Evolutionary conservation across 2,797 vertebrate genomes (phyloP).

Genomic region (Phoebastria nigripes): DNA sequence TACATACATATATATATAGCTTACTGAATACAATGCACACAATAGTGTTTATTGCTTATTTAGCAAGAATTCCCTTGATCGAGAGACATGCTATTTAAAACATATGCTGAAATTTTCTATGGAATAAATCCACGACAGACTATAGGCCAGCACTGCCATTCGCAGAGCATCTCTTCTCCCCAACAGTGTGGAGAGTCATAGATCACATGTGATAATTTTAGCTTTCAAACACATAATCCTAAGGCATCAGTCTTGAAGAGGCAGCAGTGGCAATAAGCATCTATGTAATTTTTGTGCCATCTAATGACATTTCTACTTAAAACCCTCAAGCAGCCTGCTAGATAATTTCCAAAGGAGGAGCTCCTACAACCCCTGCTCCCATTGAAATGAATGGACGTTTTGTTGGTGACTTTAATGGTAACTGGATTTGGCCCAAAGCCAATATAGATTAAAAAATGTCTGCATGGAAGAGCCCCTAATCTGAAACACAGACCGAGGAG

Average conservation of each 20-base stretch:
- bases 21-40: conserved; percentile 12
- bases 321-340: not conserved
- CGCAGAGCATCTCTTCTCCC: not conserved
- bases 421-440: not conserved
- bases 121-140: not conserved
- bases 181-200: not conserved
- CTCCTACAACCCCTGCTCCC: not conserved
- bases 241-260: not conserved
- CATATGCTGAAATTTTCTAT: not conserved
- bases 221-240: not conserved
- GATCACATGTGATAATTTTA: not conserved
- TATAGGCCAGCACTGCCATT: not conserved
- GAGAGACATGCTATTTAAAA: not conserved
- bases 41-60: conserved; percentile 1
- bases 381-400: not conserved
- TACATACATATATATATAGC: conserved; percentile 23
- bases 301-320: not conserved
- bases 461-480: not conserved
- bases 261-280: not conserved
- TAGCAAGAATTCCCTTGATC: conserved; percentile 10
- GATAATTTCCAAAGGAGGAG: not conserved
- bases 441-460: not conserved
- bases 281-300: not conserved
- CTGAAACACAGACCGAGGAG: not conserved
- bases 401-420: not conserved